Percentiles rank a stretch among this genome's conserved stretches.
Evolutionary conservation across 2,888 invertebrate species (phyloP).

Genomic region (Drosophila picticornis): DNA sequence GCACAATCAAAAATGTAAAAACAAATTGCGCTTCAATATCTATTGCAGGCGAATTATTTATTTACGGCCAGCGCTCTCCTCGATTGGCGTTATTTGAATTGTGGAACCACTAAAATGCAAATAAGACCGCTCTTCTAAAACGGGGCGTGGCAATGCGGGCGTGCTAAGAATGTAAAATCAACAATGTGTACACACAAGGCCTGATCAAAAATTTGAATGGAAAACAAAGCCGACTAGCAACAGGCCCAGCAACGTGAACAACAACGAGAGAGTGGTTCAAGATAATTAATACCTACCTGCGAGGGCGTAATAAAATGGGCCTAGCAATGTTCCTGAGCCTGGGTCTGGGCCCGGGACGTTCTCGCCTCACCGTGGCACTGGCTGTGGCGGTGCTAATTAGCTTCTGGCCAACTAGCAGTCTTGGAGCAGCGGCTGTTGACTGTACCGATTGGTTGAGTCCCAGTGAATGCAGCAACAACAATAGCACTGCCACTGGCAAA

Average conservation of each 20-base stretch:
- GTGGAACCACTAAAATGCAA: conserved; percentile 31
- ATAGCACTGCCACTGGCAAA: conserved; percentile 27
- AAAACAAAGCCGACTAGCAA: conserved; percentile 10
- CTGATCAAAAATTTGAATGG: conserved; percentile 17
- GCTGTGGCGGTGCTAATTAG: conserved; percentile 55
- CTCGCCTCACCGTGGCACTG: conserved; percentile 38
- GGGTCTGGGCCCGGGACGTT: conserved; percentile 12
- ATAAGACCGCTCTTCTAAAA: conserved; percentile 10
- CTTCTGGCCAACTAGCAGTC: conserved; percentile 40
- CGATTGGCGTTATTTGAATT: conserved; percentile 4
- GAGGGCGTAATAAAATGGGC: conserved; percentile 37
- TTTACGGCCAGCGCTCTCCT: not conserved
- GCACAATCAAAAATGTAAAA: conserved; percentile 1
- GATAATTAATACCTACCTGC: conserved; percentile 41
- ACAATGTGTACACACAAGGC: conserved; percentile 4
- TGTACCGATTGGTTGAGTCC: conserved; percentile 66
- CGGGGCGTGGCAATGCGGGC: conserved; percentile 25
- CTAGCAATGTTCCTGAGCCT: conserved; percentile 33
- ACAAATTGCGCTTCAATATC: conserved; percentile 15
- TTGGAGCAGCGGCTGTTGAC: conserved; percentile 32
- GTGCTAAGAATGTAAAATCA: conserved; percentile 33
- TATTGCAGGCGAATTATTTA: conserved; percentile 32
- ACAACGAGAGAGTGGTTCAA: not conserved
- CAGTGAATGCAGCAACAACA: conserved; percentile 62
- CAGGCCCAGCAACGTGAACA: conserved; percentile 10